Base-by-base conservation (phyloP, 2,888 invertebrate species). In the Drosophila percnosoma region DNA sequence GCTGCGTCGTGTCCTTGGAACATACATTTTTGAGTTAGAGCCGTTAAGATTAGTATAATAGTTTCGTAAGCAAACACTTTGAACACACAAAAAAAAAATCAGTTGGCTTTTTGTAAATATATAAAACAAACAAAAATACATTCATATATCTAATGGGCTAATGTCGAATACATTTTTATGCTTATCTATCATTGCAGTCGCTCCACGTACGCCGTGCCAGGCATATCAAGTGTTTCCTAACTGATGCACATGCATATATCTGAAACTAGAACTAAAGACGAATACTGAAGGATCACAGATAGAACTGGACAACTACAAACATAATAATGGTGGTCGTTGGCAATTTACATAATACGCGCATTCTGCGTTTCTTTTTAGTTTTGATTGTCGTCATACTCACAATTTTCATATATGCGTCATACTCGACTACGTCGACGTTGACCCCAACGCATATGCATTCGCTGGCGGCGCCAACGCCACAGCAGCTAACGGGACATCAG, bases 341-440 rank as follows among this genome's bases (percentile, higher is more conserved):
- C 68, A 89, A 68, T 80, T 64, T 93, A 65, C 93, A 93, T 79
- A 93, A 93, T 83, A 92, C 92, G 80, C 93, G 94, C 78, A 92
- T 94, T 75, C 78, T 94, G 75, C 91, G 94, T 67, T 93, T 94
- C 84, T 88, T 94, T 65, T 87, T 94, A 75, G 91, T 94, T 68
- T 84, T 94, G 68, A 88, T 90, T 45, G 93, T 92, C 66, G 91
- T 93, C 52, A 91, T 93, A 74, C 87, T 94, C 64, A 93, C 94
- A 51, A 93, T 94, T 71, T 93, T 94, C 72, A 92, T 94, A 36
- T 94, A 94, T 82, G 93, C 94, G 42, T 94, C 93, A 21, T 94
- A 94, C 78, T 93, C 93, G 69, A 92, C 93, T 66, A 91, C 92
- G 72, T 90, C 91, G 74, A 83, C 90, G 7, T 75, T 93, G 33